These are phyloP conservation scores for Sclerodermus sp. DNA, from an alignment of 2,888 invertebrate species.

Conservation along the genomic window DNA sequence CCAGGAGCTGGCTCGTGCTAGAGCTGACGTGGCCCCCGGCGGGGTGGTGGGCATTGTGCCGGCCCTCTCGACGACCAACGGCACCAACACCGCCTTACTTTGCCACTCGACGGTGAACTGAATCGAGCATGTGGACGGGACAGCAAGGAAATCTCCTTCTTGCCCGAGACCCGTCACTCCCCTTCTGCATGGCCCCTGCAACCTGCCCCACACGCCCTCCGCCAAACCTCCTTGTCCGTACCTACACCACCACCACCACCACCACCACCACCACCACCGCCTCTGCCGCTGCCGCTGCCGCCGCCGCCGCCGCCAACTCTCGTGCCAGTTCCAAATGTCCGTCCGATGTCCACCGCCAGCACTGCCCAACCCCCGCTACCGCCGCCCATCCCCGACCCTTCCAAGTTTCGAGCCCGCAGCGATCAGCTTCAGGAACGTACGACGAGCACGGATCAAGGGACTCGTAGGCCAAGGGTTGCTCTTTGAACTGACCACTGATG, in stretches of 20 bases:
- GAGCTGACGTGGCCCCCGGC: constrained; percentile 44
- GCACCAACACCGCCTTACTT: constrained; percentile 32
- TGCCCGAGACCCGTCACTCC: constrained; percentile 35
- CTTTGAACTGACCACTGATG: constrained; percentile 16
- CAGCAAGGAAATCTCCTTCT: constrained; percentile 46
- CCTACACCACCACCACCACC: constrained; percentile 4
- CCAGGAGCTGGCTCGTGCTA: constrained; percentile 31
- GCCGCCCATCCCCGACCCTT: too few relatives aligned
- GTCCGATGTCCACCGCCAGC: constrained; percentile 25
- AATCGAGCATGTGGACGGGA: constrained; percentile 42
- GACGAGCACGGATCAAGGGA: constrained; percentile 16
- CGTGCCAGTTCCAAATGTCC: constrained; percentile 35
- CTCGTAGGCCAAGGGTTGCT: constrained; percentile 10
- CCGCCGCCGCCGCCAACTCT: constrained; percentile 19
- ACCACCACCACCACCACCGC: constrained; percentile 7
- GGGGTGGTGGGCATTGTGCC: constrained; percentile 42
- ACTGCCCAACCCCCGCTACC: constrained; percentile 4
- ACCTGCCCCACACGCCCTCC: too few relatives aligned
- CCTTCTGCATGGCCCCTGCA: neutral
- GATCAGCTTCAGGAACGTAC: constrained; percentile 26
- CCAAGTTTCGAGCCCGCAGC: constrained; percentile 22
- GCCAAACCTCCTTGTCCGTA: too few relatives aligned
- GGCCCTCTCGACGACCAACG: constrained; percentile 33
- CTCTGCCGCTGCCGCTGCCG: constrained; percentile 3
- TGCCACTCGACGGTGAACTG: constrained; percentile 28